These are phyloP conservation scores for Nycticryphes semicollaris DNA, from an alignment of 2,113 vertebrate genomes.

Conservation along the genomic window DNA sequence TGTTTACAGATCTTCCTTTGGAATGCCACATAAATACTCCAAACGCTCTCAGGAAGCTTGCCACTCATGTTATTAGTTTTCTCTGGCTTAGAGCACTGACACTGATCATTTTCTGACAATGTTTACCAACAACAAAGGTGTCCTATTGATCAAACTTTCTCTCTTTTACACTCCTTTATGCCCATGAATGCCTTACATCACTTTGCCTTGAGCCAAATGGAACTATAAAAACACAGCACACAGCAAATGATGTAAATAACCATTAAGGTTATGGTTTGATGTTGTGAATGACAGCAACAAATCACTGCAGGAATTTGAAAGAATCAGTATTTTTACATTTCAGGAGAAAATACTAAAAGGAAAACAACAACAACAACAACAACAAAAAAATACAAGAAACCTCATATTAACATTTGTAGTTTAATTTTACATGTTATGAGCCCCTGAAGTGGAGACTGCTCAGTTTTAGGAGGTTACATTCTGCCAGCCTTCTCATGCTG, in stretches of 20 bases:
- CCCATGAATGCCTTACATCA: slow-evolving; percentile 57
- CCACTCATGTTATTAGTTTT: slow-evolving; percentile 77
- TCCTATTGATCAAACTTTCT: slow-evolving; percentile 75
- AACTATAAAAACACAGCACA: slow-evolving; percentile 33
- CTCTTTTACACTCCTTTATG: slow-evolving; percentile 63
- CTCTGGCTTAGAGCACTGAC: slow-evolving; percentile 70
- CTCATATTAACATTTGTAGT: not conserved
- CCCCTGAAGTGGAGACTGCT: not conserved
- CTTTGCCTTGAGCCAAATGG: slow-evolving; percentile 69
- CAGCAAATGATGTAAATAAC: slow-evolving; percentile 53
- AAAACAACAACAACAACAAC: not conserved
- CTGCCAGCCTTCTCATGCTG: not conserved
- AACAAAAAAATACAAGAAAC: not conserved
- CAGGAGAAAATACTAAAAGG: slow-evolving; percentile 30
- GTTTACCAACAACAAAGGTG: slow-evolving; percentile 75
- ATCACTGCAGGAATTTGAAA: not conserved
- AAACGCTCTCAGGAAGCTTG: slow-evolving; percentile 71
- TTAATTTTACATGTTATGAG: slow-evolving; percentile 16
- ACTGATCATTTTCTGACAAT: slow-evolving; percentile 74
- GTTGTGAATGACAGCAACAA: slow-evolving; percentile 42
- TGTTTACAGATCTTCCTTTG: slow-evolving; percentile 77
- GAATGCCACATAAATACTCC: slow-evolving; percentile 74
- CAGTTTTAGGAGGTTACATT: not conserved
- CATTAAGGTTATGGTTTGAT: slow-evolving; percentile 46
- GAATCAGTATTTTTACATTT: slow-evolving; percentile 14